Conservation (phyloP, 2,797 vertebrate species). For the Rhabdomys pumilio region DNA sequence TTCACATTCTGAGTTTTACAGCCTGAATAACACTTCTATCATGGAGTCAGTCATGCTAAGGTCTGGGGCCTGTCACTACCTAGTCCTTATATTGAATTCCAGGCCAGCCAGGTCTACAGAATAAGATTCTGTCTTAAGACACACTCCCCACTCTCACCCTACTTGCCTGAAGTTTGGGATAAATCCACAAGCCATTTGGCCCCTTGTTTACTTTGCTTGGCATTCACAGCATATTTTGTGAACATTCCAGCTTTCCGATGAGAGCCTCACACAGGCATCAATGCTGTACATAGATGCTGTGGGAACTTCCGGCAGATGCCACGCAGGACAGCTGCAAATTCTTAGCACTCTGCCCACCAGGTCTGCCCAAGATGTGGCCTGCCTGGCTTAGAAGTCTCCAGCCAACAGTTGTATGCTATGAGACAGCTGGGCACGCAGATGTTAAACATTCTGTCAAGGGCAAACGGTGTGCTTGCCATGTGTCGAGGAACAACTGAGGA, state of each 20-base stretch:
- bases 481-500: conserved; percentile 67
- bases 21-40: neutral
- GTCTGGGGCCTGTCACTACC: neutral
- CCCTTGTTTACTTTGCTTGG: conserved; percentile 64
- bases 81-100: neutral
- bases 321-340: conserved; percentile 74
- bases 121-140: neutral
- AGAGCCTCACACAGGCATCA: conserved; percentile 43
- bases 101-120: neutral
- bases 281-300: neutral
- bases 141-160: neutral
- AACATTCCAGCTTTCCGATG: conserved; percentile 63
- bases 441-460: conserved; percentile 48
- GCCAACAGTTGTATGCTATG: conserved; percentile 61
- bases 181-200: neutral
- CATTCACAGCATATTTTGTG: conserved; percentile 57
- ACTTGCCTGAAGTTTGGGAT: neutral
- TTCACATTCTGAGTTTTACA: neutral
- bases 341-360: neutral
- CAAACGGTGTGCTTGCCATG: conserved; percentile 34
- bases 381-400: conserved; percentile 33
- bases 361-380: neutral
- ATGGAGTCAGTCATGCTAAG: neutral
- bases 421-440: conserved; percentile 71
- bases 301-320: conserved; percentile 49